Base-by-base conservation (phyloP, 2,888 invertebrate species). In the Latheticus oryzae region DNA sequence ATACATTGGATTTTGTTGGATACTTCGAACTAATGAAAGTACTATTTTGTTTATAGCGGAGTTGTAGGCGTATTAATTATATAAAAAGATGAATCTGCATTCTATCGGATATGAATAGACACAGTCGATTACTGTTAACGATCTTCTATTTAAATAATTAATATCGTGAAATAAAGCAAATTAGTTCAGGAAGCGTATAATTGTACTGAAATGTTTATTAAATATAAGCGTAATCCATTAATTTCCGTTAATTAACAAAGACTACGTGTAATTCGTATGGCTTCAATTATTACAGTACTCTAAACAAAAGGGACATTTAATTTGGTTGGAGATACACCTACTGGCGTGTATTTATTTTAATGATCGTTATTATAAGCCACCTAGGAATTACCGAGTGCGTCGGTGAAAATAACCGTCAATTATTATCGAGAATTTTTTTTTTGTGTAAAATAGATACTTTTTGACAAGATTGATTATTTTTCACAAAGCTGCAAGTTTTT, bases 171-270 rank as follows among this genome's bases (percentile, higher is more conserved):
- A 63, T 62, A 63, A 61, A 62, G 61, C 63, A 54, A 64, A 63
- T 66, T 60, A 63, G 64, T 56, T 38, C 62, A 57, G 53, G 45
- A 56, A 51, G 63, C 58, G 54, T 51, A 63, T 63, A 60, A 63
- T 62, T 63, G 54, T 47, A 38, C 26, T 51, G 58, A 58, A 64
- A 64, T 61, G 59, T 50, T 62, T 63, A 63, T 65, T 63, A 64
- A 65, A 62, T 67, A 58, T 62, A 61, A 52, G 58, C 48, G 62
- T 63, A 62, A 67, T 67, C 67, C 61, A 67, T 65, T 64, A 63
- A 65, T 65, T 64, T 67, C 65, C 61, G 61, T 59, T 65, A 64
- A 65, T 65, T 65, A 63, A 64, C 59, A 33, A 58, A 50, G 50
- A 51, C 59, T 60, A 30, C 40, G 61, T 47, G 55, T 43, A 57